Conservation (phyloP, 2,888 invertebrate genomes). For the Dasypogon diadema region DNA sequence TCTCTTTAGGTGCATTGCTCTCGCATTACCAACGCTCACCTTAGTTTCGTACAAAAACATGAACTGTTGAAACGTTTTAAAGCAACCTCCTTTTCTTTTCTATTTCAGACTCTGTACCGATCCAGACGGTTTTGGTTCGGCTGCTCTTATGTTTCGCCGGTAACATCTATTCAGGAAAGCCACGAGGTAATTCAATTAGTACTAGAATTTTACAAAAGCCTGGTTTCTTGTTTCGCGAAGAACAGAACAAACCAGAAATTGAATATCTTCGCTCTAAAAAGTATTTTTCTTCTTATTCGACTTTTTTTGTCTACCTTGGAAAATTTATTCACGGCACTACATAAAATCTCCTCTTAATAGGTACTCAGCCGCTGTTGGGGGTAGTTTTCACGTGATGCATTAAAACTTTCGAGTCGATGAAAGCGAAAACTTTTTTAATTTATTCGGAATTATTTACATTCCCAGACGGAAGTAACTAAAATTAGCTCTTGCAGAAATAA, state of each 20-base stretch:
- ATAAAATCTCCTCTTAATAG: not conserved
- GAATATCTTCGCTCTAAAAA: constrained; percentile 29
- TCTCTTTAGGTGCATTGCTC: constrained; percentile 9
- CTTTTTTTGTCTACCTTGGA: not conserved
- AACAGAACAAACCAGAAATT: constrained; percentile 15
- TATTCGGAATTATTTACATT: constrained; percentile 16
- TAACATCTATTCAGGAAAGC: constrained; percentile 43
- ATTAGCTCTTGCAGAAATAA: not conserved
- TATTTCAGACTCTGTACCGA: constrained; percentile 26
- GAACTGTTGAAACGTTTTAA: constrained; percentile 32
- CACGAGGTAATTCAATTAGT: constrained; percentile 45
- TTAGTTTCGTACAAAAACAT: constrained; percentile 1
- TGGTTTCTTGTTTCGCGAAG: constrained; percentile 30
- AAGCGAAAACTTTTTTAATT: constrained; percentile 25
- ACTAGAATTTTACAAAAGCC: constrained; percentile 20
- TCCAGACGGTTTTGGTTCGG: constrained; percentile 18
- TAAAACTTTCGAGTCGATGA: not conserved
- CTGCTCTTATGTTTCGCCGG: constrained; percentile 44
- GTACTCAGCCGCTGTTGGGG: not conserved
- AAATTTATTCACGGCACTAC: constrained; percentile 18
- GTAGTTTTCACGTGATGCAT: constrained; percentile 29
- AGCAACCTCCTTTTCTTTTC: not conserved
- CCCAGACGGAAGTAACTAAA: not conserved
- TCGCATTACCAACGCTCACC: constrained; percentile 4
- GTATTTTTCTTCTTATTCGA: not conserved